phyloP scores from a whole-genome alignment of 2,888 invertebrate genomes.

The Neoscelio sp. region DNA sequence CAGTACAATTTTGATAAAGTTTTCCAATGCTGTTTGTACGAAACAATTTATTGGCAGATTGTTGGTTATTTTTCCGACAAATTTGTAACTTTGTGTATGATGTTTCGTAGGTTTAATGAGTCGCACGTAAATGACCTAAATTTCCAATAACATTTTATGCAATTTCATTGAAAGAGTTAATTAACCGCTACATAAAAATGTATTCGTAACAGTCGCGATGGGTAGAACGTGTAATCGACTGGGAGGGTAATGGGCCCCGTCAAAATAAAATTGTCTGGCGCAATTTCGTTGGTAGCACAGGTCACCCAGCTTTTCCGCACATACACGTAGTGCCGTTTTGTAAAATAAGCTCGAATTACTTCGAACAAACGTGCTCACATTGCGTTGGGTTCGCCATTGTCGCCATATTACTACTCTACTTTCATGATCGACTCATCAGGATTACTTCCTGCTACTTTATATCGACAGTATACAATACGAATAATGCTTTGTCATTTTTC shows the following conservation, averaged over 20 bases:
- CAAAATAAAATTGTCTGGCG: conserved; percentile 56
- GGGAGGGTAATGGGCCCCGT: conserved; percentile 59
- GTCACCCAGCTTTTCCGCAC: conserved; percentile 50
- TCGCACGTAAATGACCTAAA: conserved; percentile 30
- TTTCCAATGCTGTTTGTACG: no score
- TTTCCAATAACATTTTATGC: conserved; percentile 31
- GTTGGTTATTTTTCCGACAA: background rate
- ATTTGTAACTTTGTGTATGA: conserved; percentile 27
- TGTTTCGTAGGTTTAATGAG: conserved; percentile 39
- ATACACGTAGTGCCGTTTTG: conserved; percentile 52
- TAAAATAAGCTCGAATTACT: conserved; percentile 62
- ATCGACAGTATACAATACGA: conserved; percentile 6
- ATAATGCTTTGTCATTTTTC: conserved; percentile 4
- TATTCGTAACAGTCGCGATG: conserved; percentile 31
- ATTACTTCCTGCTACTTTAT: conserved; percentile 33
- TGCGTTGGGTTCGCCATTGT: conserved; percentile 26
- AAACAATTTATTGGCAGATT: conserved; percentile 30
- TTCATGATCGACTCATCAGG: conserved; percentile 36
- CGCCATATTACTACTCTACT: conserved; percentile 45
- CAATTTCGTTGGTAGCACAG: conserved; percentile 53
- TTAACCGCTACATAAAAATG: conserved; percentile 39
- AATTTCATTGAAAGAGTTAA: conserved; percentile 46
- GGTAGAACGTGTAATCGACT: conserved; percentile 52
- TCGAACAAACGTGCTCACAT: conserved; percentile 52
- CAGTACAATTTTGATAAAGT: no score